Percentiles rank a stretch among this genome's conserved stretches.
Evolutionary conservation across 2,113 vertebrate genomes (phyloP).

Genomic region (Phaethornis superciliosus): DNA sequence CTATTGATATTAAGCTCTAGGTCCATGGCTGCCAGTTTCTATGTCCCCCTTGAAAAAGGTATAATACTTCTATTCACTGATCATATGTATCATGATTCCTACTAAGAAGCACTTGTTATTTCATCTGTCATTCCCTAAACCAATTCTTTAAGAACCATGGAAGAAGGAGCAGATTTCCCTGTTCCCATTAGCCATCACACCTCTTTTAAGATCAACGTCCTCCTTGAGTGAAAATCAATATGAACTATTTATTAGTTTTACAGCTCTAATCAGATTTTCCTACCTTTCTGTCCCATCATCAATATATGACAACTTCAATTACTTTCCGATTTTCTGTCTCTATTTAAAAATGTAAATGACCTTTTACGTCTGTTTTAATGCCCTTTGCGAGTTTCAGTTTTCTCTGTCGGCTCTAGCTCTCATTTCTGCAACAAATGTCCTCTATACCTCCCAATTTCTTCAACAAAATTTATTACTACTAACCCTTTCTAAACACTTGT

Average conservation of each 20-base stretch:
- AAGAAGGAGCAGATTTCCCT: neutral
- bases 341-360: neutral
- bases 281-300: neutral
- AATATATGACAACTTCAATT: neutral
- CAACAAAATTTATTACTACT: neutral
- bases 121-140: neutral
- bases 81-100: neutral
- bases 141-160: neutral
- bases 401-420: neutral
- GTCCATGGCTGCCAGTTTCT: neutral
- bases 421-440: neutral
- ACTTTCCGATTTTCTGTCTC: neutral
- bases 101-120: neutral
- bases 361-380: neutral
- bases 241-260: conserved; percentile 4
- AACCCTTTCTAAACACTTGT: neutral
- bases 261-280: neutral
- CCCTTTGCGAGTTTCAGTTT: neutral
- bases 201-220: neutral
- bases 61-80: neutral
- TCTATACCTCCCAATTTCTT: neutral
- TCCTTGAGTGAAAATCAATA: neutral
- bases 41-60: neutral
- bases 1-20: neutral
- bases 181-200: neutral